Conservation (phyloP, 2,888 invertebrate species). For the Aphodius granarius region DNA sequence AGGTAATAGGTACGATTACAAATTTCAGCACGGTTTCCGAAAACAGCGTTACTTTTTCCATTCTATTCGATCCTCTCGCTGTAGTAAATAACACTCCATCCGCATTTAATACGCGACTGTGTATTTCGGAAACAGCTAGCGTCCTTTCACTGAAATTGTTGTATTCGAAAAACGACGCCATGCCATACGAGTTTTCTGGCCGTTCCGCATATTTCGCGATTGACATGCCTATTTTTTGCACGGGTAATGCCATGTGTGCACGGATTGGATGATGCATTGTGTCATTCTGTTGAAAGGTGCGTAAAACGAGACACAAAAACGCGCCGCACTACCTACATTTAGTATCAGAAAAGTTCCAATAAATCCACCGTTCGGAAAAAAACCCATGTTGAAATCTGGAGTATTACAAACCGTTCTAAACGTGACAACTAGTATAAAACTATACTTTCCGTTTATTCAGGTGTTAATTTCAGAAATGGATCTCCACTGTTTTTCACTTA, state of each 20-base stretch:
- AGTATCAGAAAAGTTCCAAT: conserved; percentile 8
- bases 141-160: too few relatives aligned
- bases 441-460: neutral
- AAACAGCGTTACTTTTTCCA: too few relatives aligned
- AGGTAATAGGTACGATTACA: too few relatives aligned
- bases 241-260: neutral
- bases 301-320: neutral
- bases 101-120: too few relatives aligned
- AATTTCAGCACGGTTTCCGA: too few relatives aligned
- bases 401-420: too few relatives aligned
- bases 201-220: neutral
- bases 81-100: too few relatives aligned
- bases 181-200: too few relatives aligned
- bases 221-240: neutral
- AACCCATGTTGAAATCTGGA: neutral
- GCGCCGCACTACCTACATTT: neutral
- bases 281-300: neutral
- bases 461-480: neutral
- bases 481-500: neutral
- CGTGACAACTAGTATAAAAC: too few relatives aligned
- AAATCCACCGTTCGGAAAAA: conserved; percentile 14
- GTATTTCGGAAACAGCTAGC: too few relatives aligned
- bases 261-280: neutral
- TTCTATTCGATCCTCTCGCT: too few relatives aligned
- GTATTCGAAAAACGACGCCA: too few relatives aligned